A percentile compares a stretch with the other conserved stretches of the same genome.
Conservation (phyloP, 2,113 vertebrate genomes). For the Stegostoma tigrinum region DNA sequence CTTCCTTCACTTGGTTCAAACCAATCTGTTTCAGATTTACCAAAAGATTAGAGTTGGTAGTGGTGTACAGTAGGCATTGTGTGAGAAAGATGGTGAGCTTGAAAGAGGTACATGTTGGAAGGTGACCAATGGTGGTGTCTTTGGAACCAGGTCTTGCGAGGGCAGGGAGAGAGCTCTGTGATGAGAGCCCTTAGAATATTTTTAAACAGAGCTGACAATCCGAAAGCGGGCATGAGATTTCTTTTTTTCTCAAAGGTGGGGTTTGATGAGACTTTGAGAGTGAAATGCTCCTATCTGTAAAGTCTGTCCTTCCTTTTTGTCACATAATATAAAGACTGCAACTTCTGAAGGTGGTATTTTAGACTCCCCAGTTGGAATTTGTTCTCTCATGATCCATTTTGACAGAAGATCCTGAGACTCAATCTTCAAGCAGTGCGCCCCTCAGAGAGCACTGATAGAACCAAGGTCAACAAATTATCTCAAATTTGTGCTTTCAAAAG, state of each 20-base stretch:
- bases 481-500: neutral
- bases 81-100: too few species aligned
- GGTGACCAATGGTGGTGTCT: neutral
- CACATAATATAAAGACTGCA: too few species aligned
- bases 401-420: too few species aligned
- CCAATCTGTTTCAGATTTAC: neutral
- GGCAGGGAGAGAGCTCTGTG: too few species aligned
- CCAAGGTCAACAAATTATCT: neutral
- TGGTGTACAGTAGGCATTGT: too few species aligned
- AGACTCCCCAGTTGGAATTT: neutral
- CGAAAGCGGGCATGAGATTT: neutral
- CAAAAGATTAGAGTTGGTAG: neutral
- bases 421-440: neutral
- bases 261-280: neutral
- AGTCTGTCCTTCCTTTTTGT: neutral
- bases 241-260: neutral
- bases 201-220: neutral
- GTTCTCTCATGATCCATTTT: neutral
- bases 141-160: neutral
- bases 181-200: too few species aligned
- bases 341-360: neutral
- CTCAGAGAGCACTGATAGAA: neutral
- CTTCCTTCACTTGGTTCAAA: neutral
- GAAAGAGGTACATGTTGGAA: neutral
- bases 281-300: neutral